Percentiles rank a stretch among this genome's conserved stretches.
Conservation (phyloP, 2,113 vertebrate species). For the Ceyx melanurus region DNA sequence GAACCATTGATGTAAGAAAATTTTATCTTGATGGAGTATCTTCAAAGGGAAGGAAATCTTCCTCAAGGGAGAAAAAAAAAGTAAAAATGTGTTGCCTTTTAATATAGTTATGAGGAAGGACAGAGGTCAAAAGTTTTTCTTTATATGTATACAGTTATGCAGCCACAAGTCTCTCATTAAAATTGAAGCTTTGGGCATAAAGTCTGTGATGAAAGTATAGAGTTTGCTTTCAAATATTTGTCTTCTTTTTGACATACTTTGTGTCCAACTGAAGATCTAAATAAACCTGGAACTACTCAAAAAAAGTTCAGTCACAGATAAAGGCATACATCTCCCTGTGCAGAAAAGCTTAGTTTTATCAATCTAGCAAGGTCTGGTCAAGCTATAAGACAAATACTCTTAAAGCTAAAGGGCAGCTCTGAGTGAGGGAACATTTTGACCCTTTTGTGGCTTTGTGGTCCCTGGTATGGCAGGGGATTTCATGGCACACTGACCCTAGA, state of each 20-base stretch:
- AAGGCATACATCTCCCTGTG: background rate
- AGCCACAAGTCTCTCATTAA: background rate
- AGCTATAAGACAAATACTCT: background rate
- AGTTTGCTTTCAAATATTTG: constrained; percentile 21
- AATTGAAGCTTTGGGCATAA: background rate
- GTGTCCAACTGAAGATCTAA: background rate
- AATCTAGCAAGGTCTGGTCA: background rate
- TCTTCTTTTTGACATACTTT: background rate
- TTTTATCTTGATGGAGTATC: constrained; percentile 6
- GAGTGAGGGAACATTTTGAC: background rate
- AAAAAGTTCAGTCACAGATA: background rate
- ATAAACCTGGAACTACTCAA: background rate
- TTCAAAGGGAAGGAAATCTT: constrained; percentile 43
- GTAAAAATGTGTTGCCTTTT: constrained; percentile 2
- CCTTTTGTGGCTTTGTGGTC: background rate
- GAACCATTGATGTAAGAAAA: constrained; percentile 6
- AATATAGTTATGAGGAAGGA: constrained; percentile 11
- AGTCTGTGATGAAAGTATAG: background rate
- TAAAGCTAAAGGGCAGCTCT: background rate
- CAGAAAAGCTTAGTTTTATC: background rate
- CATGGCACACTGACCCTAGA: background rate
- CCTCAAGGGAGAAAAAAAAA: background rate
- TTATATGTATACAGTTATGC: background rate
- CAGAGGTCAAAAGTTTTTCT: constrained; percentile 14
- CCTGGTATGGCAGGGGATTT: background rate